Percentiles rank a stretch among this genome's conserved stretches.
Evolutionary conservation across 1,140 invertebrate species (phyloP).

Genomic region (Pogonomyrmex californicus): DNA sequence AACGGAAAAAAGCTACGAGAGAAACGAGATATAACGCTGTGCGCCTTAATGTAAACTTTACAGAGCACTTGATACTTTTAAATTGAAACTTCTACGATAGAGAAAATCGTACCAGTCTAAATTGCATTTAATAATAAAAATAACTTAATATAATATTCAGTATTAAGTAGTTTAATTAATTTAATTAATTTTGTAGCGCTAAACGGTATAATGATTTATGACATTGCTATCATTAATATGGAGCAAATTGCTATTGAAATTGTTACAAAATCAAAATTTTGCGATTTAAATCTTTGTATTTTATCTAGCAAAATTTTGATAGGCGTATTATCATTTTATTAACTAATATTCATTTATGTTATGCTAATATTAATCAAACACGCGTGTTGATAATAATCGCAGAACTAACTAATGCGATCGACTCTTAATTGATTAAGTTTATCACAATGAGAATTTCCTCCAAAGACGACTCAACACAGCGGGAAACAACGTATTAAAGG

Average conservation of each 20-base stretch:
- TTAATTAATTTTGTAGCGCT: background rate
- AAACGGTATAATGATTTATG: background rate
- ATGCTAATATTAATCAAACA: slow-evolving; percentile 23
- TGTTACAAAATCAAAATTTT: background rate
- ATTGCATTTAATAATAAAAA: background rate
- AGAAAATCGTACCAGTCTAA: slow-evolving; percentile 10
- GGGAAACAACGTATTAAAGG: slow-evolving; percentile 32
- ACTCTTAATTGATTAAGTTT: slow-evolving; percentile 58
- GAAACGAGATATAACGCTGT: background rate
- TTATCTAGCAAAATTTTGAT: background rate
- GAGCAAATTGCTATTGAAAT: background rate
- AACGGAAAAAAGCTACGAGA: slow-evolving; percentile 19
- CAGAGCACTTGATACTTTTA: background rate
- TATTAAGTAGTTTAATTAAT: background rate
- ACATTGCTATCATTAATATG: background rate
- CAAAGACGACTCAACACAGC: slow-evolving; percentile 34
- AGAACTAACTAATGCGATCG: slow-evolving; percentile 18
- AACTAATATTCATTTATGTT: background rate
- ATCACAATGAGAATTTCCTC: slow-evolving; percentile 52
- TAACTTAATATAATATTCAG: background rate
- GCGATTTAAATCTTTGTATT: background rate
- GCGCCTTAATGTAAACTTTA: slow-evolving; percentile 29
- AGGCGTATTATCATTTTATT: background rate
- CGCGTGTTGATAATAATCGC: background rate
- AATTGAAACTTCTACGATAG: background rate